These are phyloP conservation scores for Edolisoma coerulescens DNA, from an alignment of 2,113 vertebrate genomes.

Conservation along the genomic window DNA sequence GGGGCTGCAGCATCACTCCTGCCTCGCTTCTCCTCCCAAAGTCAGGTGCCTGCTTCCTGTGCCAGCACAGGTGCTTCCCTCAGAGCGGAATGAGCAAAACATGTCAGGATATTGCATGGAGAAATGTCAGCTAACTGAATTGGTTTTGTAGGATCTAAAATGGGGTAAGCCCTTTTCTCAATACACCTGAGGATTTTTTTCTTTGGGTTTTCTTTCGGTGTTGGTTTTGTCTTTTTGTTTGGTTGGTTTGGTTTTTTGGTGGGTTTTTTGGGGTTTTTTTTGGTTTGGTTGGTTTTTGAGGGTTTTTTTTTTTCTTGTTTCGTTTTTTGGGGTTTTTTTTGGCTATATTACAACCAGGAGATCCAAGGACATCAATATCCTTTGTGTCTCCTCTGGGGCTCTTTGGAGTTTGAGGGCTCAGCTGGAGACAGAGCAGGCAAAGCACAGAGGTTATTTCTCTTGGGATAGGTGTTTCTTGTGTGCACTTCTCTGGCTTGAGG, in stretches of 20 bases:
- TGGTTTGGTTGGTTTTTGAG: too few relatives aligned
- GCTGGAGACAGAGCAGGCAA: background rate
- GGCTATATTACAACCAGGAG: background rate
- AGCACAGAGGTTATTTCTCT: background rate
- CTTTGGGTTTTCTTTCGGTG: too few relatives aligned
- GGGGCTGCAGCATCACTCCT: background rate
- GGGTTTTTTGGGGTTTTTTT: background rate
- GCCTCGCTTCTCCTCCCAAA: background rate
- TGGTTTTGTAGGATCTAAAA: background rate
- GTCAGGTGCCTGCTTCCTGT: background rate
- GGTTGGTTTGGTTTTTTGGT: too few relatives aligned
- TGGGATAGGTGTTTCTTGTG: background rate
- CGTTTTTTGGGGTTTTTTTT: background rate
- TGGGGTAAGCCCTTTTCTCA: background rate
- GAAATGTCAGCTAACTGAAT: background rate
- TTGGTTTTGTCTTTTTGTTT: background rate
- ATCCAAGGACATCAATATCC: background rate
- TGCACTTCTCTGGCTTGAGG: background rate
- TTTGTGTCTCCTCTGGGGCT: background rate
- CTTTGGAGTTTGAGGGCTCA: background rate
- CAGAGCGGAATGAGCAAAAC: background rate
- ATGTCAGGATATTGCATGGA: background rate
- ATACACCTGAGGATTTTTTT: rapidly evolving
- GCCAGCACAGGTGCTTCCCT: background rate
- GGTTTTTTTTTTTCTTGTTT: background rate